A percentile compares a stretch with the other conserved stretches of the same genome.
Conservation (phyloP, 2,113 vertebrate genomes). For the Coptodon rendalli region DNA sequence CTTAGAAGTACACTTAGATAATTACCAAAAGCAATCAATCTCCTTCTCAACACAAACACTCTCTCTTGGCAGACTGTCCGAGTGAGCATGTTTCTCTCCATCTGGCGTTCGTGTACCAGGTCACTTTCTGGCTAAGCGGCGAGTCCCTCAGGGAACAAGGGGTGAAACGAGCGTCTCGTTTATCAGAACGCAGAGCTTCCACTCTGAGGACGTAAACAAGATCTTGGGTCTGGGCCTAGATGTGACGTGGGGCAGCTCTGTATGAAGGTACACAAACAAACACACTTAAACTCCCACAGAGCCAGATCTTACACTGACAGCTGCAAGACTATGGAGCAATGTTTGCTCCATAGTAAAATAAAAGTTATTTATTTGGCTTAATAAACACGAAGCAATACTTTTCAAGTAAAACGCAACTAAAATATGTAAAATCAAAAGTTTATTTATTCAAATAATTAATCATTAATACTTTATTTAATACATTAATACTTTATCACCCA, state of each 20-base stretch:
- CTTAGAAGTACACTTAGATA: neutral
- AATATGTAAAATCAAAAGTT: neutral
- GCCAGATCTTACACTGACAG: neutral
- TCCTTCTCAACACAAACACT: neutral
- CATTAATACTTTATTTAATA: neutral
- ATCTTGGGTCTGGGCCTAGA: neutral
- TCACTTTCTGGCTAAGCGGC: constrained; percentile 10
- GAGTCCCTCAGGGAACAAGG: neutral
- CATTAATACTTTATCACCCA: neutral
- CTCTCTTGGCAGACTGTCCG: neutral
- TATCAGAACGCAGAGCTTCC: constrained; percentile 3
- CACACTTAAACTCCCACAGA: neutral
- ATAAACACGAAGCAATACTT: neutral
- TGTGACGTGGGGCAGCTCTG: neutral
- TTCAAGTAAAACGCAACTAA: neutral
- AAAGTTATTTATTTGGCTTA: neutral
- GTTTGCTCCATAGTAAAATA: too few species aligned
- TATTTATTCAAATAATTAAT: neutral
- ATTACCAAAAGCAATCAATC: neutral
- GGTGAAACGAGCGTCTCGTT: neutral
- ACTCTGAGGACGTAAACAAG: constrained; percentile 20
- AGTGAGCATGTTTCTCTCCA: constrained; percentile 14
- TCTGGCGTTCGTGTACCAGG: constrained; percentile 9
- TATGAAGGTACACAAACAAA: neutral
- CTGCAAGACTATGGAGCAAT: neutral